phyloP scores from a whole-genome alignment of 2,113 vertebrate species.

The Uria lomvia region DNA sequence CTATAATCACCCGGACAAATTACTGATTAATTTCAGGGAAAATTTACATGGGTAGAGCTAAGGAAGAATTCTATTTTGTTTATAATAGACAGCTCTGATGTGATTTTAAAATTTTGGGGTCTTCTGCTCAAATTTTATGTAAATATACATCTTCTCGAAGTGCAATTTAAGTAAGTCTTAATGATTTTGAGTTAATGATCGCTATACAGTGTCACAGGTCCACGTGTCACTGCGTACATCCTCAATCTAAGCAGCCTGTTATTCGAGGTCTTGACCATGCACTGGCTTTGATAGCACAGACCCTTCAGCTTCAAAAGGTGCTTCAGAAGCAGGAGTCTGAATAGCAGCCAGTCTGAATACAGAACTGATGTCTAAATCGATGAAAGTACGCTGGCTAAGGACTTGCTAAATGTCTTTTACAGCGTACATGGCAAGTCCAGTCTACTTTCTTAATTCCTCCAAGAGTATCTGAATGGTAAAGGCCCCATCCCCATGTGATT shows the following conservation, averaged over 20 bases:
- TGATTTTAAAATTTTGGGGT: not conserved
- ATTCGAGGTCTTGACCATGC: not conserved
- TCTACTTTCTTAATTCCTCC: slow-evolving; percentile 47
- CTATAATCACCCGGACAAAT: not conserved
- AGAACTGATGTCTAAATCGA: not conserved
- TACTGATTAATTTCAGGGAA: not conserved
- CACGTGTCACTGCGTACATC: accelerated
- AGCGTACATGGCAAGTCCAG: slow-evolving; percentile 5
- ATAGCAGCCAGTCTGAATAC: not conserved
- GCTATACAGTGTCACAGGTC: not conserved
- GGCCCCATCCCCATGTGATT: not conserved
- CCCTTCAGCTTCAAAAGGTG: slow-evolving; percentile 31
- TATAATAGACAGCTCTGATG: not conserved
- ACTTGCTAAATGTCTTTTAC: not conserved
- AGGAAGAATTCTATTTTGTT: not conserved
- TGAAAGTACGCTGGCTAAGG: not conserved
- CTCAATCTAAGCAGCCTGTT: not conserved
- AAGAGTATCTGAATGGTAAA: not conserved
- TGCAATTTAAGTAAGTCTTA: not conserved
- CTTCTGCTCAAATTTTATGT: not conserved
- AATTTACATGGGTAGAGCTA: not conserved
- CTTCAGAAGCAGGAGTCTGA: not conserved
- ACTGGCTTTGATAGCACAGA: slow-evolving; percentile 18
- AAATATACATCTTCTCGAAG: not conserved
- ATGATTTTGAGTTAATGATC: not conserved